Base-by-base conservation (phyloP, 2,113 vertebrate genomes). In the Egretta garzetta region DNA sequence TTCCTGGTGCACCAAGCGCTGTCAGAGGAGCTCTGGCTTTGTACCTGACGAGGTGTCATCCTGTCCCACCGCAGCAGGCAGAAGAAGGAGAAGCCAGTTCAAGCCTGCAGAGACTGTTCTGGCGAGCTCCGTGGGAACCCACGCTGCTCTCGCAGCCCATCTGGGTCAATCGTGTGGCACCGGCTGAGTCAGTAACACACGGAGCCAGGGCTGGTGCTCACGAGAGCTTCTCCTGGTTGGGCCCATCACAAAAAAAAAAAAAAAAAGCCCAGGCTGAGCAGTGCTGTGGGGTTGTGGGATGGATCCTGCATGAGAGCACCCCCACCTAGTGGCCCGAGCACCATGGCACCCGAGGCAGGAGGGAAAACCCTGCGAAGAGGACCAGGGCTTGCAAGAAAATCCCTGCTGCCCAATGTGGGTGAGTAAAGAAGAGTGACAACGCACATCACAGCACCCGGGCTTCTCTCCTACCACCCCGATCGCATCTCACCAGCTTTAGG, bases 311-410 rank as follows among this genome's bases (percentile, higher is more conserved):
- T 45, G 74, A 58, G 77, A 94, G 96, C 96, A 96, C 58, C 67
- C 43, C 96, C 96, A 96, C 49, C 97, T 96, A 97, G 97, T 1
- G 97, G 94, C 66, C 56, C 87, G 33, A 30, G 32, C 3, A 66
- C 39, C 27, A 39, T 32, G 75, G 26, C 72, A 62, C 22, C 50
- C 33, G 15, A 19, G n/a, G 30, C 45, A 10, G 39, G 12, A 45
- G 53, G 35, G 33, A 27, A 71, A 66, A 8, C 15, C 16, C 35
- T 33, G 8, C 0, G 52, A 64, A 50, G n/a, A 59, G 35, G 56
- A 19, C 4, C 23, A 16, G 62, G 39, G 39, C 37, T 60, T 22
- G 47, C 26, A 59, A 27, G 60, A 33, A 67, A 52, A 39, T 18
- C 56, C 7, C 18, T 2, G 23, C 75, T 59, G 63, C 23, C 4